A percentile compares a stretch with the other conserved stretches of the same genome.
phyloP scores from a whole-genome alignment of 2,888 invertebrate genomes.

The Phortica magna region DNA sequence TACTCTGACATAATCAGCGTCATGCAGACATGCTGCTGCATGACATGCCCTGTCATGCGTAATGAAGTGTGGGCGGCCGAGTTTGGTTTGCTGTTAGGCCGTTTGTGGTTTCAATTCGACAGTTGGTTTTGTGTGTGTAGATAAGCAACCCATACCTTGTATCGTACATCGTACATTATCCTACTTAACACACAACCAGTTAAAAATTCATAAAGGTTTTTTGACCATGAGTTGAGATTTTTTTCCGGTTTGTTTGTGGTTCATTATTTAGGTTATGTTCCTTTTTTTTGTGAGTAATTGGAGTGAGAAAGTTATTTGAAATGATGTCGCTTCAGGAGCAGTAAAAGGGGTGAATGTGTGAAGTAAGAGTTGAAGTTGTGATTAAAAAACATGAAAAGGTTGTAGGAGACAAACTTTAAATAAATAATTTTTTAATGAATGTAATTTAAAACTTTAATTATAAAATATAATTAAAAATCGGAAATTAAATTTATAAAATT shows the following conservation, averaged over 20 bases:
- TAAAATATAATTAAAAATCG: too few species aligned
- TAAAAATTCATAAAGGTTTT: constrained; percentile 18
- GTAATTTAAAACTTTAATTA: too few species aligned
- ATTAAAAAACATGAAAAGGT: too few species aligned
- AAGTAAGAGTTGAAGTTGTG: too few species aligned
- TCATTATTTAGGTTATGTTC: not conserved
- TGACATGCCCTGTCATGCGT: not conserved
- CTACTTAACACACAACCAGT: constrained; percentile 9
- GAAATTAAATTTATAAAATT: too few species aligned
- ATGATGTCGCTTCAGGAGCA: too few species aligned
- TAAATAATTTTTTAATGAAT: too few species aligned
- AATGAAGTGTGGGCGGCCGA: not conserved
- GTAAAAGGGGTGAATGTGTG: too few species aligned
- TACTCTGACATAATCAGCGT: constrained; percentile 21
- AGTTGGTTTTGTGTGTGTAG: not conserved
- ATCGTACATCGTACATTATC: not conserved
- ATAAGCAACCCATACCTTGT: not conserved
- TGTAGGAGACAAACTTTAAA: too few species aligned
- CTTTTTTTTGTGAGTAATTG: not conserved
- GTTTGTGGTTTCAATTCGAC: not conserved
- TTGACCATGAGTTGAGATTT: not conserved
- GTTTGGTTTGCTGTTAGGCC: not conserved
- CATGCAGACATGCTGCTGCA: constrained; percentile 9
- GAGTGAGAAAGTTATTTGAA: too few species aligned
- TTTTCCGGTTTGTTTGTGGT: not conserved